Percentiles rank a stretch among this genome's conserved stretches.
phyloP scores from a whole-genome alignment of 1,140 invertebrate species.

The Radopholus similis region DNA sequence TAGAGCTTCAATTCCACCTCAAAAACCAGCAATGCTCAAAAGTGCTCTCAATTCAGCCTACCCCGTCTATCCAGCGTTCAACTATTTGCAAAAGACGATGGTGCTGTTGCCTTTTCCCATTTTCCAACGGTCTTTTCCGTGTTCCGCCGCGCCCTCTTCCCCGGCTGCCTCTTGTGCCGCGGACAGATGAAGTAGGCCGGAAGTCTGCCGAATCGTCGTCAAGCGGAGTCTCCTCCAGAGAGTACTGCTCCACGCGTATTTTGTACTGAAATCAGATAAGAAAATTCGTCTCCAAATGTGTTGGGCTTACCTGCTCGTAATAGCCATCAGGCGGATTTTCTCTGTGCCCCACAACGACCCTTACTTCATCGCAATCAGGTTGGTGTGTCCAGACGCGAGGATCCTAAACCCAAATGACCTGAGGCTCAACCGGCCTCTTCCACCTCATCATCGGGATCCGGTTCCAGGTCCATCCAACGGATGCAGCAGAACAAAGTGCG shows the following conservation, averaged over 20 bases:
- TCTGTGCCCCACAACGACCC: slow-evolving; percentile 33
- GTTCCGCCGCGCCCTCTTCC: slow-evolving; percentile 1
- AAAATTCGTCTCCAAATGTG: neutral
- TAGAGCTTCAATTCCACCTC: slow-evolving; percentile 46
- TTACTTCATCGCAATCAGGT: slow-evolving; percentile 37
- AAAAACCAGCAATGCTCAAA: slow-evolving; percentile 2
- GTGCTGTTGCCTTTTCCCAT: too few species aligned
- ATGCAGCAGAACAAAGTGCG: slow-evolving; percentile 41
- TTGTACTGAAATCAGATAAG: slow-evolving; percentile 25
- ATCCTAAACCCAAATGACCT: slow-evolving; percentile 22
- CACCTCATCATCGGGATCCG: slow-evolving; percentile 36
- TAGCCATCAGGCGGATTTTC: slow-evolving; percentile 47
- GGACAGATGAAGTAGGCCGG: neutral
- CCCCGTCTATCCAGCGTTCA: slow-evolving; percentile 42
- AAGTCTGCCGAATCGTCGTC: slow-evolving; percentile 33
- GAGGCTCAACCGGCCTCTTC: neutral
- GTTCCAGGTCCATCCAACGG: slow-evolving; percentile 40
- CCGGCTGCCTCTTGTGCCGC: neutral
- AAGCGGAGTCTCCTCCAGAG: slow-evolving; percentile 22
- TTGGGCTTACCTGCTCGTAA: slow-evolving; percentile 23
- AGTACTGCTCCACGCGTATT: slow-evolving; percentile 33
- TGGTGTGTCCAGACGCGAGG: slow-evolving; percentile 37
- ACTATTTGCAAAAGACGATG: neutral
- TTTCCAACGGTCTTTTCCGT: neutral
- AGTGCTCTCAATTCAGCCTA: neutral